Base-by-base conservation (phyloP, 2,113 vertebrate species). In the Eonycteris spelaea region DNA sequence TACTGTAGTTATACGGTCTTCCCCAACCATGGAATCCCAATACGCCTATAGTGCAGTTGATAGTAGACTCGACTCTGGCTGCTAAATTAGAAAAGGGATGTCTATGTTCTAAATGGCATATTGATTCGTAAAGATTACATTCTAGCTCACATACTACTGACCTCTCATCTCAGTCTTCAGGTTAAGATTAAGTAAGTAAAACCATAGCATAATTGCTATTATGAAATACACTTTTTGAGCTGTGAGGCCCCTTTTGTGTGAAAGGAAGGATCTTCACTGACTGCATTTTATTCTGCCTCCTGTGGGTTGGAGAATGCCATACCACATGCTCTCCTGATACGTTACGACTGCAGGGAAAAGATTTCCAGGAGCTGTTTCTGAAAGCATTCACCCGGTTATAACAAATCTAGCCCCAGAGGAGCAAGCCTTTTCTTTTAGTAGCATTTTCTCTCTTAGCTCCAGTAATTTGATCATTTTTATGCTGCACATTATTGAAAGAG, bases 291-390 rank as follows among this genome's bases (percentile, higher is more conserved):
- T 24, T 75, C 77, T 30, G 5, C 55, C 22, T 80, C 21, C 57
- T 45, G 78, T 61, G 73, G 61, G 28, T 85, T 48, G 83, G 53
- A 97, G 75, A 74, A 38, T 33, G 9, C n/a, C 28, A 14, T 6
- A 7, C 18, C 71, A 88, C 24, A 19, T 19, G 40, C 15, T 87
- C 59, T 92, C 75, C 59, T 53, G 71, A 74, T 53, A 78, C 79
- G 65, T 40, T 35, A 53, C 57, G 28, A 86, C 33, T 16, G 33
- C 2, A 65, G 68, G 9, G 15, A 30, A 93, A 89, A 78, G 14
- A 7, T 74, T 95, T 86, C 93, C 92, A 95, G 70, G 94, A 97
- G 96, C 33, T 48, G 2, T 94, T 97, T 96, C 97, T 92, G 88
- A 97, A 98, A 98, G 63, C 43, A 82, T 65, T 51, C 70, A 75